Percentiles rank a stretch among this genome's conserved stretches.
These are phyloP conservation scores for Antheraea yamamai DNA, from an alignment of 2,888 invertebrate genomes.

Conservation along the genomic window DNA sequence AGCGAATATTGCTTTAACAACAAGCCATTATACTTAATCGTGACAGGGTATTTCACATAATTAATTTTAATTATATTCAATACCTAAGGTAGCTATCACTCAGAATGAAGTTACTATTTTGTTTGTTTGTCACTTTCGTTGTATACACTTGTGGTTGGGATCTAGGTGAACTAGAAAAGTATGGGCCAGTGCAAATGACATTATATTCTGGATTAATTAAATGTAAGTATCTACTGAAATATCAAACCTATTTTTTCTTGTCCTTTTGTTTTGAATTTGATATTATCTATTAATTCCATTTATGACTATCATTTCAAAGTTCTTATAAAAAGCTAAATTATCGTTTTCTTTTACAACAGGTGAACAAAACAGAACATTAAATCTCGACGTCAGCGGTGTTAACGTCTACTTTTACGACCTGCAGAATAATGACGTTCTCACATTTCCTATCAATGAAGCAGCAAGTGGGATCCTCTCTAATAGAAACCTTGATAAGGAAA, in stretches of 20 bases:
- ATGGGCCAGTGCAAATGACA: conserved; percentile 64
- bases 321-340: too few species aligned
- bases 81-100: not conserved
- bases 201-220: conserved; percentile 60
- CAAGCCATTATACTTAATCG: not conserved
- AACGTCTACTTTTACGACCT: conserved; percentile 67
- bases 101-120: conserved; percentile 31
- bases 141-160: conserved; percentile 28
- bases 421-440: conserved; percentile 42
- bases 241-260: too few species aligned
- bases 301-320: too few species aligned
- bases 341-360: conserved; percentile 44
- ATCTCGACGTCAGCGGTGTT: conserved; percentile 62
- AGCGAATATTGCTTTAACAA: not conserved
- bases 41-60: not conserved
- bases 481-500: conserved; percentile 51
- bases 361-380: conserved; percentile 51
- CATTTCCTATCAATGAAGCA: conserved; percentile 55
- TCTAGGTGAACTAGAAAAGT: conserved; percentile 45
- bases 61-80: not conserved
- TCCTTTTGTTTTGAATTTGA: too few species aligned
- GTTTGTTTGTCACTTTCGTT: conserved; percentile 37
- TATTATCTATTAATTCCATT: too few species aligned
- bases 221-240: conserved; percentile 55
- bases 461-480: conserved; percentile 56